Base-by-base conservation (phyloP, 2,888 invertebrate genomes). In the Cosmorhoe ocellata region DNA sequence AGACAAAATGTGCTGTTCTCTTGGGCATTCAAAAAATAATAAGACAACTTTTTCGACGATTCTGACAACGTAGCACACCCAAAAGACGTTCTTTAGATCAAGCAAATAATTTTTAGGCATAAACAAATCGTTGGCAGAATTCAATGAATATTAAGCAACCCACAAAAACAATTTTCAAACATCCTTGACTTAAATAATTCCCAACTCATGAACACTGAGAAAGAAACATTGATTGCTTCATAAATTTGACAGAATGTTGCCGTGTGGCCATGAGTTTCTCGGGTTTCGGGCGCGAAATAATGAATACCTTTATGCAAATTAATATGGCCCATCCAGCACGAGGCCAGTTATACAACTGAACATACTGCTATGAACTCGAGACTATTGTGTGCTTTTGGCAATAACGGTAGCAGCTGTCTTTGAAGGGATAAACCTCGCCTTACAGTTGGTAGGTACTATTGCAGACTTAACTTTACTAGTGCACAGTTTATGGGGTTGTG, bases 101-200 rank as follows among this genome's bases (percentile, higher is more conserved):
- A 31, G 12, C 24, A 31, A 36, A 13, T 13, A 40, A 22, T 34
- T 24, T 63, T 22, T 58, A 73, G 80, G 79, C 81, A 78, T 81
- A 82, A 84, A 87, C 86, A 84, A 85, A 86, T 82, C 79, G 76
- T 78, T 72, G 81, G 77, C 76, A 69, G 80, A 78, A 77, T 83
- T 81, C 85, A 80, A 89, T 86, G 85, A 85, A 88, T 89, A 87
- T 84, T 84, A 84, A 88, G 76, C 75, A 81, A n/a, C 79, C 47
- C 79, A 73, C 69, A 76, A 62, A 81, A 84, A 87, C 76, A 83
- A 84, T 85, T 81, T 80, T 76, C 79, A 80, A 44, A 78, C 77
- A 71, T 79, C 71, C 69, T 66, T 62, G 66, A 79, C 74, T 81
- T 77, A 79, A 84, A 84, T 83, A 83, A 83, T 80, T 71, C 72